Percentiles rank a stretch among this genome's conserved stretches.
Conservation (phyloP, 2,888 invertebrate genomes). For the Drepanosiphum platanoidis region DNA sequence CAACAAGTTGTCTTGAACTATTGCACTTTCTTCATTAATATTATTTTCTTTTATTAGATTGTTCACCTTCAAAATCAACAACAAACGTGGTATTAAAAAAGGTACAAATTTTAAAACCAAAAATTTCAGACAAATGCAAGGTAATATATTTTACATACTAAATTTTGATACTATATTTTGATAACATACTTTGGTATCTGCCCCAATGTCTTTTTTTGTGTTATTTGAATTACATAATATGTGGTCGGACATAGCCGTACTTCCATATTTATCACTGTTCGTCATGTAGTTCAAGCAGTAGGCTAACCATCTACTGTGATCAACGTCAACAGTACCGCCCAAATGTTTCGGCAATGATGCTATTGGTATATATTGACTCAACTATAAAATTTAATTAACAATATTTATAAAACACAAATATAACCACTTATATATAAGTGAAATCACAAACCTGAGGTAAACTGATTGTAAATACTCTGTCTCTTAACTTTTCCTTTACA, state of each 20-base stretch:
- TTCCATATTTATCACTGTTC: constrained; percentile 70
- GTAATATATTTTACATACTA: neutral
- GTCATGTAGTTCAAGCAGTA: constrained; percentile 84
- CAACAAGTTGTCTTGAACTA: constrained; percentile 43
- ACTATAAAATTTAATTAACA: constrained; percentile 66
- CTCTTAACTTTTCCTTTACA: constrained; percentile 93
- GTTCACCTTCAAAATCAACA: constrained; percentile 29
- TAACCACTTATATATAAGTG: constrained; percentile 3
- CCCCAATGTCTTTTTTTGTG: constrained; percentile 41
- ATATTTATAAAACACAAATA: constrained; percentile 2
- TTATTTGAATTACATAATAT: constrained; percentile 55
- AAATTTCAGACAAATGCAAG: neutral
- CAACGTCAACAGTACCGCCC: constrained; percentile 84
- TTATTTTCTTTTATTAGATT: constrained; percentile 54
- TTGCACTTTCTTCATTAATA: constrained; percentile 35
- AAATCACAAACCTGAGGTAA: constrained; percentile 75
- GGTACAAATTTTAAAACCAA: neutral
- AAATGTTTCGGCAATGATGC: constrained; percentile 88
- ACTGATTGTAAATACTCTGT: constrained; percentile 94
- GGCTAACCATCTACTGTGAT: constrained; percentile 90
- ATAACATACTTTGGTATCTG: constrained; percentile 35
- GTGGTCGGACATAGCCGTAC: constrained; percentile 61
- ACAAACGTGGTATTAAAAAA: neutral
- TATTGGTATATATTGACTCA: constrained; percentile 88
- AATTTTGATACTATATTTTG: neutral